Base-by-base conservation (phyloP, 2,888 invertebrate genomes). In the Amphipyra tragopoginis region DNA sequence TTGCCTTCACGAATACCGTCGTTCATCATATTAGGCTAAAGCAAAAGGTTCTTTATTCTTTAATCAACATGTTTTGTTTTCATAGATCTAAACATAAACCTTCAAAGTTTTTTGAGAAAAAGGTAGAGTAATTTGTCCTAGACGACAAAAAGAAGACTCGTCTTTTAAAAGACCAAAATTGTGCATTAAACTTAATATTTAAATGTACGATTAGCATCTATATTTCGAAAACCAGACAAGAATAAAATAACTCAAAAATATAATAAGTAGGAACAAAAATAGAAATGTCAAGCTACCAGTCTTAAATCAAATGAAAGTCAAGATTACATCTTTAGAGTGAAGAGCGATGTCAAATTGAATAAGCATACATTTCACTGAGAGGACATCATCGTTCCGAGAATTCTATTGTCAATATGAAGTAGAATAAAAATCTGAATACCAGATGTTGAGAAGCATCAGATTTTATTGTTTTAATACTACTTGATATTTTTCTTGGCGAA, bases 331-430 rank as follows among this genome's bases (percentile, higher is more conserved):
- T 70, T 65, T 54, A 63, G 26, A 66, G 47, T 56, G 40, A 13
- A 54, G 62, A 75, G 54, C 69, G 57, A 56, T 80, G 53, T 64
- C 69, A 68, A 78, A 79, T 80, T 67, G 61, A 80, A 78, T 79
- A 65, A 72, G 65, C 79, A 78, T 80, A 75, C 48, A 69, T 72
- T 78, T 62, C 33, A 8, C 13, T 34, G 49, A 40, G 47, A 54
- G 62, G 59, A 64, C 68, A 61, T 66, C 79, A 66, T 58, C 26
- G 39, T 56, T 66, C 48, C 33, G 38, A 52, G 57, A 72, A 70
- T 72, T 75, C 58, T 51, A 65, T 70, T 77, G 65, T 67, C 60
- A 70, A 73, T 64, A 72, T 65, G 49, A 63, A 48, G 44, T 54
- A 51, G 54, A 38, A 77, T 52, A 62, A 66, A 55, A 68, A 68